These are phyloP conservation scores for Nasonia vitripennis DNA, from an alignment of 1,140 invertebrate species.

Conservation along the genomic window DNA sequence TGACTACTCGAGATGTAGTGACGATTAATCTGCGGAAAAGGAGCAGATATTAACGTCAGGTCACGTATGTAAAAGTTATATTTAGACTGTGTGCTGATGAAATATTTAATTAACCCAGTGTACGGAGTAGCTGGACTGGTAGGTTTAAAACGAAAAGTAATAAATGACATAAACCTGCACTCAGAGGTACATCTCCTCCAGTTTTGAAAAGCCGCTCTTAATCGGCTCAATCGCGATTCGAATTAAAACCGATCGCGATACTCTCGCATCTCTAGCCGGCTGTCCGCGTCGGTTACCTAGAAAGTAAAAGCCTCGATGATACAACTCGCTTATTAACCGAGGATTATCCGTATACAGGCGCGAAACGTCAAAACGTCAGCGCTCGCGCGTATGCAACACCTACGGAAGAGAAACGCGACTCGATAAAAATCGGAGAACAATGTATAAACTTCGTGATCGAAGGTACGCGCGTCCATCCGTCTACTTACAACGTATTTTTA, in stretches of 20 bases:
- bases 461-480: no score
- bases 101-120: not conserved
- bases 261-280: no score
- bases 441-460: no score
- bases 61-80: not conserved
- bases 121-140: no score
- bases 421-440: not conserved
- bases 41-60: not conserved
- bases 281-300: not conserved
- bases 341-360: constrained; percentile 5
- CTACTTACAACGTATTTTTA: not conserved
- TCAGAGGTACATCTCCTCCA: not conserved
- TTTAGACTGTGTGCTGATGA: not conserved
- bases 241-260: not conserved
- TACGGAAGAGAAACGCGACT: not conserved
- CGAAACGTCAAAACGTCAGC: constrained; percentile 21
- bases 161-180: no score
- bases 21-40: not conserved
- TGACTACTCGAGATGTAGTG: no score
- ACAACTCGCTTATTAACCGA: constrained; percentile 9
- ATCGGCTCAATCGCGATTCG: constrained; percentile 4
- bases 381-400: not conserved
- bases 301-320: constrained; percentile 16
- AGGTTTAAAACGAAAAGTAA: no score
- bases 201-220: not conserved